phyloP scores from a whole-genome alignment of 35 echinoderm and acorn worm species.

The Patiria miniata region DNA sequence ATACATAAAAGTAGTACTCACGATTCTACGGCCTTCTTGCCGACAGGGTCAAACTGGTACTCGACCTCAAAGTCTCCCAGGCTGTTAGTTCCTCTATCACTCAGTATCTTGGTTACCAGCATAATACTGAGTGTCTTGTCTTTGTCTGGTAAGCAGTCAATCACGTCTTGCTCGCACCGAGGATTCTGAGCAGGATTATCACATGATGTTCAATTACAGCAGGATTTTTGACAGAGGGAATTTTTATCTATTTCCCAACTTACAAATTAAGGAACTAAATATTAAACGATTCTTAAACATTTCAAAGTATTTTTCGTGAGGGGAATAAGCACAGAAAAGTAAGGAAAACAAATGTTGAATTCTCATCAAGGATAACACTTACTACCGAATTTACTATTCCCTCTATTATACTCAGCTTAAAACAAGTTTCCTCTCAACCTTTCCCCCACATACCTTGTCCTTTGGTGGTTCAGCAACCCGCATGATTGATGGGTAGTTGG shows the following conservation, averaged over 20 bases:
- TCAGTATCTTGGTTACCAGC: constrained; percentile 78
- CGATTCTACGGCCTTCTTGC: constrained; percentile 55
- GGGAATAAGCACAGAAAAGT: too few relatives aligned
- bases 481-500: constrained; percentile 85
- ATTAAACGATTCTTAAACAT: too few relatives aligned
- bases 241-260: background rate
- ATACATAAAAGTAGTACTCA: constrained; percentile 30
- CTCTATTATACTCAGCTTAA: too few relatives aligned
- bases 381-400: too few relatives aligned
- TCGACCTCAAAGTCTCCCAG: constrained; percentile 85
- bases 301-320: too few relatives aligned
- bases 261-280: too few relatives aligned
- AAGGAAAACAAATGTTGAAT: too few relatives aligned
- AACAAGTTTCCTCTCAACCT: too few relatives aligned
- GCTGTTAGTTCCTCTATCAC: constrained; percentile 77
- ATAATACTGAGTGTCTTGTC: constrained; percentile 74
- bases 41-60: constrained; percentile 62
- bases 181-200: background rate
- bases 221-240: background rate
- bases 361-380: too few relatives aligned
- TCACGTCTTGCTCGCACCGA: constrained; percentile 61
- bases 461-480: constrained; percentile 55
- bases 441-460: constrained; percentile 16
- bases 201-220: background rate
- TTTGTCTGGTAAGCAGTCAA: constrained; percentile 65